Percentiles rank a stretch among this genome's conserved stretches.
These are phyloP conservation scores for Catostylus mosaicus DNA, from an alignment of 30 jellyfish, hydroid and myxozoan genomes.

Conservation along the genomic window DNA sequence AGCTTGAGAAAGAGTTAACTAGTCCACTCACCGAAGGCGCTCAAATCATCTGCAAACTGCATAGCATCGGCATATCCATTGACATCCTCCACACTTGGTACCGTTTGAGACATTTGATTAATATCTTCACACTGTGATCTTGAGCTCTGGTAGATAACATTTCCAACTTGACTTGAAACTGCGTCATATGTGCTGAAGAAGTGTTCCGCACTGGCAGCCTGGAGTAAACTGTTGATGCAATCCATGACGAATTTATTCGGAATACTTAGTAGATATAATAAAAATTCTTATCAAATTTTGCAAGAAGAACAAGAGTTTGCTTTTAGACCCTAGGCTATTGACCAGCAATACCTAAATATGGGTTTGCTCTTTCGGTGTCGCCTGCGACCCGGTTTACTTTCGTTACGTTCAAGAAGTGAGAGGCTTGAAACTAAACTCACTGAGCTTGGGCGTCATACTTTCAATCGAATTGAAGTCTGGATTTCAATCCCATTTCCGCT, in stretches of 20 bases:
- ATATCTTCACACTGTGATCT: conserved; percentile 79
- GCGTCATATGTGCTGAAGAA: conserved; percentile 88
- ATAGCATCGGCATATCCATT: conserved; percentile 70
- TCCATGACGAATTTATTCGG: conserved; percentile 60
- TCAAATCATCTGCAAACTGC: conserved; percentile 73
- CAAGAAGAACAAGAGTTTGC: conserved; percentile 52
- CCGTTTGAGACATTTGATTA: conserved; percentile 83
- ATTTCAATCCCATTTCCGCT: conserved; percentile 15
- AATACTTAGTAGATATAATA: conserved; percentile 16
- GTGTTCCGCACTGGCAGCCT: conserved; percentile 96
- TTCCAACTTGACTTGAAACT: conserved; percentile 25
- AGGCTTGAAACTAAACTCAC: conserved; percentile 18
- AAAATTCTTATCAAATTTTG: conserved; percentile 5
- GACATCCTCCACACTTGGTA: conserved; percentile 84
- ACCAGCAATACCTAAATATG: conserved; percentile 77
- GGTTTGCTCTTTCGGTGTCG: conserved; percentile 79
- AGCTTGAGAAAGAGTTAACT: too few species aligned
- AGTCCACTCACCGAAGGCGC: conserved; percentile 57
- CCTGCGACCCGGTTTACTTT: conserved; percentile 76
- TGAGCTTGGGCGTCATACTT: conserved; percentile 62
- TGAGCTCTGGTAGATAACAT: conserved; percentile 60
- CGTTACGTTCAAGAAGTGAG: conserved; percentile 15
- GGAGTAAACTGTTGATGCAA: conserved; percentile 87
- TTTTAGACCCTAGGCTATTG: conserved; percentile 79
- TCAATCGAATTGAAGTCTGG: conserved; percentile 12